Evolutionary conservation across 2,797 vertebrate genomes (phyloP), one percentile per base, ranked within the genome.

Genomic region (Sebastes steindachneri): DNA sequence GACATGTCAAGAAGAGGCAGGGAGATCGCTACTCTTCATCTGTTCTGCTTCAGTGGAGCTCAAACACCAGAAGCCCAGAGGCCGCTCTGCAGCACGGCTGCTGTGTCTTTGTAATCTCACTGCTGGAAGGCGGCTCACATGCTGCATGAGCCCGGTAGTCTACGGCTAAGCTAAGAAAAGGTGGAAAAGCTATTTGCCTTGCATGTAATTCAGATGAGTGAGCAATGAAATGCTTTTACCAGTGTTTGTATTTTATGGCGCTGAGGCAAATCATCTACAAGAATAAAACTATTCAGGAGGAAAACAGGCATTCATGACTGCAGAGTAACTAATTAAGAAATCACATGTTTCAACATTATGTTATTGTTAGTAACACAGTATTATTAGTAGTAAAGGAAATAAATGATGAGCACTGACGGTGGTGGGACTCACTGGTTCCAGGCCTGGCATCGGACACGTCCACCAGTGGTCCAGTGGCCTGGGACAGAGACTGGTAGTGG

Each of bases 381-480:
- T 51, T 37, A 35, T 87, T 84, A 92, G 84, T 86, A 88, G 53
- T 84, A 85, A 87, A 92, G 69, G 62, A 88, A 93, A 84, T 79
- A 94, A 93, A 92, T 86, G 81, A 83, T 86, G 88, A 84, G 86
- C 90, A 93, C 89, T 87, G 78, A 94, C 92, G 91, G 90, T 94
- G 92, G 70, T 88, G 93, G 82, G 73, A 95, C 98, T 99, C 95
- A 99, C 98, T 99, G 88, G 98, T 99, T 96, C 98, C 98, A 63
- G 98, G 98, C 86, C 98, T 97, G 84, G 98, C 98, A 21, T 99
- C 98, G 31, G 98, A 99, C 83, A 99, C 98, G n/a, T 99, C 98
- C 90, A 99, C 98, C 81, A 99, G 94, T 0, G 98, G 98, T 78
- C 98, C 98, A 0, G 98, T 99, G 86, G 98, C 97, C 93, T 99